These are phyloP conservation scores for Setophaga kirtlandii DNA, from an alignment of 2,113 vertebrate species.

Conservation along the genomic window DNA sequence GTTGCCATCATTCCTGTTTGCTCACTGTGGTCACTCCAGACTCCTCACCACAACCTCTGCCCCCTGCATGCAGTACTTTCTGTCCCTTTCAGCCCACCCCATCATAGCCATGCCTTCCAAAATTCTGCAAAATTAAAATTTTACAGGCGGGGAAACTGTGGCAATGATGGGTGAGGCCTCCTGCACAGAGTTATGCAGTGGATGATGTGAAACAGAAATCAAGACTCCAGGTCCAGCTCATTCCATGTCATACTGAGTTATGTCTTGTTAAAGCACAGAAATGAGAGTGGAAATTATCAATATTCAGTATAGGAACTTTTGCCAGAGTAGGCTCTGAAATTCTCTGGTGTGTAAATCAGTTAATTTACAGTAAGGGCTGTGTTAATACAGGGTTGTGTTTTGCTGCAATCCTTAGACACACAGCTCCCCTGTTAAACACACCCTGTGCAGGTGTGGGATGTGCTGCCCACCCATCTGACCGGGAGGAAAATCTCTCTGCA, in stretches of 20 bases:
- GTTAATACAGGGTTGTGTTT: neutral
- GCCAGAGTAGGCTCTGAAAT: neutral
- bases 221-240: neutral
- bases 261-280: neutral
- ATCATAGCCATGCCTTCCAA: neutral
- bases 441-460: neutral
- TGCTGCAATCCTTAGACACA: neutral
- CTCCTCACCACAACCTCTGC: neutral
- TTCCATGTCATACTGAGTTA: neutral
- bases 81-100: neutral
- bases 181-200: neutral
- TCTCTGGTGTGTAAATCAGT: neutral
- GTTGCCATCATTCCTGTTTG: neutral
- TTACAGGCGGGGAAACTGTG: neutral
- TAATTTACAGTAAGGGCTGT: neutral
- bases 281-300: neutral
- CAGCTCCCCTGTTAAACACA: neutral
- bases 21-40: neutral
- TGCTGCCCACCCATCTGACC: neutral
- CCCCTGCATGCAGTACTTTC: neutral
- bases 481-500: neutral
- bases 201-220: neutral
- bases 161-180: neutral
- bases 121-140: neutral
- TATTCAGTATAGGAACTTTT: neutral